Conservation (phyloP, 2,888 invertebrate genomes). For the Latheticus oryzae region DNA sequence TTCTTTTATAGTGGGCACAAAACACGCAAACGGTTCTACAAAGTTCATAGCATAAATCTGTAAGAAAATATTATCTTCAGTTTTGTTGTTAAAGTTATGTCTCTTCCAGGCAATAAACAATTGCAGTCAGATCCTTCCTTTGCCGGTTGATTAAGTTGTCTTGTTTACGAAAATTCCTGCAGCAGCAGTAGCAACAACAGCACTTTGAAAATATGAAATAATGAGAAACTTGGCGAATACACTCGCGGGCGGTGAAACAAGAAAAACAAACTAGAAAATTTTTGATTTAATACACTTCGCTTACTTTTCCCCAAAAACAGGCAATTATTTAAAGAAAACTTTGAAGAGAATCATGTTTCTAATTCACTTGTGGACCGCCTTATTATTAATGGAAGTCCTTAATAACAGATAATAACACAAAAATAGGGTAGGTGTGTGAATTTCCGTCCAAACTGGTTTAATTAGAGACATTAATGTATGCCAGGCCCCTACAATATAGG, state of each 20-base stretch:
- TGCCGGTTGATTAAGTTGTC: constrained; percentile 56
- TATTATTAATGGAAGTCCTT: constrained; percentile 41
- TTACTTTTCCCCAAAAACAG: constrained; percentile 23
- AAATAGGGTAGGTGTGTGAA: constrained; percentile 56
- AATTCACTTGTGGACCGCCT: constrained; percentile 34
- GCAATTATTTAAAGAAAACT: constrained; percentile 25
- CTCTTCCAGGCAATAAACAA: constrained; percentile 55
- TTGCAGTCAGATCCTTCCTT: constrained; percentile 51
- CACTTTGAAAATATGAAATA: constrained; percentile 46
- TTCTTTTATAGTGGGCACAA: constrained; percentile 44
- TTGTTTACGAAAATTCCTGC: constrained; percentile 54
- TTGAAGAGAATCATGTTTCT: constrained; percentile 16
- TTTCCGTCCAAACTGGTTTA: constrained; percentile 56
- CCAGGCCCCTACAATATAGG: constrained; percentile 48
- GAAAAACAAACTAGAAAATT: constrained; percentile 38
- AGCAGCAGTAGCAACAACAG: constrained; percentile 29
- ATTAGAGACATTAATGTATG: constrained; percentile 52
- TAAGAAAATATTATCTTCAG: constrained; percentile 51
- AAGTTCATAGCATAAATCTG: constrained; percentile 57
- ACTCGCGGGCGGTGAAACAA: constrained; percentile 17
- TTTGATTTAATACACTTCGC: constrained; percentile 35
- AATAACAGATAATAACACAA: constrained; percentile 45
- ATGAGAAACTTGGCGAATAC: constrained; percentile 47
- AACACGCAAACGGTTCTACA: constrained; percentile 49
- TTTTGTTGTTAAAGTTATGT: constrained; percentile 51